phyloP scores from a whole-genome alignment of 2,888 invertebrate genomes.

The Caenorhabditis sinica region DNA sequence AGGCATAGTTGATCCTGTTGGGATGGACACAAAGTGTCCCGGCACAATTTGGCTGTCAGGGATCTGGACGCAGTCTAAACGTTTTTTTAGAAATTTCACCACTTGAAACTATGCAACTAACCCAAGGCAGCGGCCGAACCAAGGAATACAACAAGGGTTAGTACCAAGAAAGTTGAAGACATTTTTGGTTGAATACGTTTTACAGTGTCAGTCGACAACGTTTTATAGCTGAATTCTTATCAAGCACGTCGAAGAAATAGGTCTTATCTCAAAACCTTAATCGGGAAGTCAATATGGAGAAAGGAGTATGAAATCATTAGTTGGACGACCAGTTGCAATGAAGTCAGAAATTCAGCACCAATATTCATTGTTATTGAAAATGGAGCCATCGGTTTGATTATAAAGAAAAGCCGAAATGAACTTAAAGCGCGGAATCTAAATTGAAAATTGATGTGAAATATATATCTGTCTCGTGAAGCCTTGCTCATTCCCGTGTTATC shows the following conservation, averaged over 20 bases:
- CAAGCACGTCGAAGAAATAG: background rate
- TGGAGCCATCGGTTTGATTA: too few relatives aligned
- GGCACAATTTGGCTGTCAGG: slow-evolving; percentile 1
- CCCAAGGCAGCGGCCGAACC: slow-evolving; percentile 9
- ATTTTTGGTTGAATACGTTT: slow-evolving; percentile 5
- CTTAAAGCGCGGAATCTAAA: too few relatives aligned
- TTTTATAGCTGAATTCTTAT: slow-evolving; percentile 25
- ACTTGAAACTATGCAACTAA: background rate
- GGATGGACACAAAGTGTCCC: background rate
- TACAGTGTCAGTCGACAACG: background rate
- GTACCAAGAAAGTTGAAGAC: background rate
- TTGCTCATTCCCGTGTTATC: too few relatives aligned
- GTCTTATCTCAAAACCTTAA: background rate
- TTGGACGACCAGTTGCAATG: background rate
- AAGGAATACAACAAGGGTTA: background rate
- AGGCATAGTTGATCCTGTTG: slow-evolving; percentile 7
- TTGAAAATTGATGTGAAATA: too few relatives aligned
- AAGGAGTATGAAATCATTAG: slow-evolving; percentile 2
- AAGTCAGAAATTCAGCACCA: background rate
- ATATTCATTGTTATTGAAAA: background rate
- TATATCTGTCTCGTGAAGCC: too few relatives aligned
- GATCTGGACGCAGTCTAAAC: slow-evolving; percentile 35
- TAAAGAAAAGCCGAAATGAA: too few relatives aligned
- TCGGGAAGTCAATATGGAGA: background rate
- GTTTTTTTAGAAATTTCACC: too few relatives aligned